Percentiles rank a stretch among this genome's conserved stretches.
These are phyloP conservation scores for Sialis lutaria DNA, from an alignment of 2,888 invertebrate species.

Conservation along the genomic window DNA sequence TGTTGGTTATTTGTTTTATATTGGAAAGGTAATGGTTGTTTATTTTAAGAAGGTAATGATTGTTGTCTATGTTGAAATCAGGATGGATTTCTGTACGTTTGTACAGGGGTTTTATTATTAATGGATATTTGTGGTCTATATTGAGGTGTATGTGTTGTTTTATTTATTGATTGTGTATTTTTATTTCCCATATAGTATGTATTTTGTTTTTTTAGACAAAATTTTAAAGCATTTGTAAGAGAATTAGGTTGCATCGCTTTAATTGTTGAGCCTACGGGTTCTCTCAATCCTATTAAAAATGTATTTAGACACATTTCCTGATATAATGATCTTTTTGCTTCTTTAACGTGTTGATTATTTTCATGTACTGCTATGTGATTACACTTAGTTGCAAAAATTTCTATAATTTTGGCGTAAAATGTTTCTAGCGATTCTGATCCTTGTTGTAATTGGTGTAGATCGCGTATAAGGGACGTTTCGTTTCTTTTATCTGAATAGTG, in stretches of 20 bases:
- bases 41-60: not conserved
- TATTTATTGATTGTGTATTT: not conserved
- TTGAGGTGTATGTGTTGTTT: not conserved
- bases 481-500: too few species aligned
- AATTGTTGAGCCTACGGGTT: slow-evolving; percentile 12
- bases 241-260: slow-evolving; percentile 11
- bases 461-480: too few species aligned
- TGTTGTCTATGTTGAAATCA: too few species aligned
- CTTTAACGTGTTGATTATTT: slow-evolving; percentile 8
- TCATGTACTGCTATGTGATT: slow-evolving; percentile 12
- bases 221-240: slow-evolving; percentile 9
- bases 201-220: slow-evolving; percentile 9
- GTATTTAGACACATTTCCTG: slow-evolving; percentile 12
- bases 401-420: not conserved
- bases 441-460: too few species aligned
- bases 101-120: too few species aligned
- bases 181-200: not conserved
- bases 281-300: slow-evolving; percentile 10
- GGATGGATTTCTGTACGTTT: too few species aligned
- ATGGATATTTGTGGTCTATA: not conserved
- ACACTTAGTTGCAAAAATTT: slow-evolving; percentile 7
- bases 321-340: slow-evolving; percentile 9
- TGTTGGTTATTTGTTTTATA: not conserved
- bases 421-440: too few species aligned
- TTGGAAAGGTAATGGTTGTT: not conserved